A percentile compares a stretch with the other conserved stretches of the same genome.
phyloP scores from a whole-genome alignment of 2,888 invertebrate genomes.

The Pyrrhosoma nymphula region DNA sequence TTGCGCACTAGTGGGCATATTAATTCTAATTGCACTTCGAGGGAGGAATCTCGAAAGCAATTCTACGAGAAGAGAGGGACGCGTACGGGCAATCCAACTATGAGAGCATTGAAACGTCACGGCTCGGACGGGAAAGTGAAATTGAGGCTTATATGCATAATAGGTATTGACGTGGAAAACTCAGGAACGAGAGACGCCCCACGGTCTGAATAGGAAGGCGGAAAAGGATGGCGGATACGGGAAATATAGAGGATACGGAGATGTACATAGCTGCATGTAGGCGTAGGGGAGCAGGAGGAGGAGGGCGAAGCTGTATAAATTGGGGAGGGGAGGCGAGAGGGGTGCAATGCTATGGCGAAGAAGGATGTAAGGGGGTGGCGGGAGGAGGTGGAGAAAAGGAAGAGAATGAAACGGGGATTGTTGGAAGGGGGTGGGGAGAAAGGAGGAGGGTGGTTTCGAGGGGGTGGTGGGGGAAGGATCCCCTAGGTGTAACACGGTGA shows the following conservation, averaged over 20 bases:
- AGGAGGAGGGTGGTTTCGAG: not conserved
- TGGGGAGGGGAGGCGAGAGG: too few species aligned
- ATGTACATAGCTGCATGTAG: not conserved
- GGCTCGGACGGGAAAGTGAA: conserved; percentile 32
- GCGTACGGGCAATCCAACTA: not conserved
- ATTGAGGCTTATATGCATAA: conserved; percentile 27
- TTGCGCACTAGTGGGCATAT: not conserved
- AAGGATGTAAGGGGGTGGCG: not conserved
- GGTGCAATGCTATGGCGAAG: not conserved
- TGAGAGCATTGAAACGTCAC: not conserved
- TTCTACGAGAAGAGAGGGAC: not conserved
- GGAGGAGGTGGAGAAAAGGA: not conserved
- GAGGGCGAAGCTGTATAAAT: conserved; percentile 8
- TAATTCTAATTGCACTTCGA: not conserved
- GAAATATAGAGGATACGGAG: not conserved
- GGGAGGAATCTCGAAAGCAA: not conserved
- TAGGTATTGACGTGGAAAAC: conserved; percentile 35
- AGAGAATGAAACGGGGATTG: not conserved
- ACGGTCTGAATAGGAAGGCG: not conserved
- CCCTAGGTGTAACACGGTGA: conserved; percentile 60
- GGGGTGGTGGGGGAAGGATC: conserved; percentile 2
- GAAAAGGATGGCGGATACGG: not conserved
- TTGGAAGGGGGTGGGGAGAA: not conserved
- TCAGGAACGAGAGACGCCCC: not conserved
- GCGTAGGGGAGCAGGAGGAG: not conserved